Evolutionary conservation across 2,888 invertebrate genomes (phyloP), one percentile per base, ranked within the genome.

Genomic region (Habroteleia sp.): DNA sequence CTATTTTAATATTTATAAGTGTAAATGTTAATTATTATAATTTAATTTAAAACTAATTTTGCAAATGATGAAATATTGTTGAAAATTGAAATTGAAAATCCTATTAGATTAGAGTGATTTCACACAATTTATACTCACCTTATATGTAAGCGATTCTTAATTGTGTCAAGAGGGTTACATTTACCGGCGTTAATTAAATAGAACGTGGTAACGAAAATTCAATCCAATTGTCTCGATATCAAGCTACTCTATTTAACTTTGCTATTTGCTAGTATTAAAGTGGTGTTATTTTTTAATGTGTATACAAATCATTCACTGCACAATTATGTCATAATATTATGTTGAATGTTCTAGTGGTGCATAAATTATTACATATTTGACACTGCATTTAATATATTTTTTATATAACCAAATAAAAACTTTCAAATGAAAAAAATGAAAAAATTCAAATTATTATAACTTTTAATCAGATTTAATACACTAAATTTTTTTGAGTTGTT

Each of bases 51-150:
- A 13, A 6, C 20, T 35, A 35, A 11, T 42, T 52, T 16, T 7
- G 16, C 13, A 23, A 39, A 17, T 25, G 50, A 20, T 63, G 29
- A 41, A 33, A n/a, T 23, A 35, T 25, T 6, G 27, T 20, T 23
- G 39, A 29, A 20, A 14, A 46, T 16, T 29, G 11, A 23, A 29
- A 50, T n/a, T 33, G 60, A 31, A 60, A 69, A 52, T 58, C 37
- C 33, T 31, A 56, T 60, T 60, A 44, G 6, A 52, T 62, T 50
- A 42, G 46, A 63, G 29, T 44, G 44, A 72, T 56, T 63, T 56
- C n/a, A n/a, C 39, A 35, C 20, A 39, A 62, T 41, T 29, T 41
- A 33, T 7, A 11, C 13, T 46, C 20, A 25, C n/a, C n/a, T 23
- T 41, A 41, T n/a, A 27, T 33, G 10, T 20, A 20, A 17, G 14